Base-by-base conservation (phyloP, 2,113 vertebrate genomes). In the Protobothrops mucrosquamatus region DNA sequence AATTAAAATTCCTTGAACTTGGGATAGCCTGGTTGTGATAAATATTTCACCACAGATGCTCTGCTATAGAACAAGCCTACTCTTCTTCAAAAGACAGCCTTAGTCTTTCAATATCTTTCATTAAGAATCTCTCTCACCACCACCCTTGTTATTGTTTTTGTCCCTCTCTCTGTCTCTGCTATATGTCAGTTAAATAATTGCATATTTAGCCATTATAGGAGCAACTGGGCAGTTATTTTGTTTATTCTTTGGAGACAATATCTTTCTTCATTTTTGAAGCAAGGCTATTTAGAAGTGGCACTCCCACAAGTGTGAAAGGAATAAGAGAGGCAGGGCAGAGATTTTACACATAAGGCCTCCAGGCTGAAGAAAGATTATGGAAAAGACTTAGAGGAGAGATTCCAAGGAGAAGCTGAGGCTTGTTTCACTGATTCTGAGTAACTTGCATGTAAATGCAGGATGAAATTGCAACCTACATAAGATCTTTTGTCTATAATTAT, bases 221-320 rank as follows among this genome's bases (percentile, higher is more conserved):
- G 56, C 87, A 61, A n/a, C 4, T 2, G 0, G 20, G 0, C 52
- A 59, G 64, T 92, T 94, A 3, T 15, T 51, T 52, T 34, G 52
- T 39, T 46, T 7, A 46, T 55, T 2, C 89, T 89, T 95, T 34
- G 91, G 91, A 23, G 0, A 59, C 14, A 29, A 61, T 23, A 52
- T 1, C 15, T 46, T 11, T 18, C 11, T 64, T 89, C 88, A 69
- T 55, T 24, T 86, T 34, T 55, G 69, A 86, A 85, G 69, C 87
- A 39, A 48, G 48, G 93, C 92, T 94, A 95, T 94, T 96, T 96
- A 95, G 69, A 9, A 93, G 93, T 95, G 94, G 94, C 94, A 93
- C 8, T 56, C 92, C 54, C 23, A 46, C 2, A 0, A 88, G 22
- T 57, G 93, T 93, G 81, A 20, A 92, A 52, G 11, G 0, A 93